Base-by-base conservation (phyloP, 2,113 vertebrate species). In the Vulpes ferrilata region DNA sequence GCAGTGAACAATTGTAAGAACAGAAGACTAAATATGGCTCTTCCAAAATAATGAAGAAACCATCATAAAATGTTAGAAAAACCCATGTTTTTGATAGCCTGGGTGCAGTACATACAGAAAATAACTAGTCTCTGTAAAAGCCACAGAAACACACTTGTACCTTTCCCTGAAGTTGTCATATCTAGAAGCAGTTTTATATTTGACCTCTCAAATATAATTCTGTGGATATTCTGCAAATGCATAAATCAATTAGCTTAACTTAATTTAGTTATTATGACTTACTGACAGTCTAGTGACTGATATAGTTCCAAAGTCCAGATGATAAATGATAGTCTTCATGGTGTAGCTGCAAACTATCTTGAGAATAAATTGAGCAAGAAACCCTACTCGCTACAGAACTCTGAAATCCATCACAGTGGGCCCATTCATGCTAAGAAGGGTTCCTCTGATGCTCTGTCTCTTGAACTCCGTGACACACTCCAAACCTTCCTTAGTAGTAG, bases 1-100 rank as follows among this genome's bases (percentile, higher is more conserved):
- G 97, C 94, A 91, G 1, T 13, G 3, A 23, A 11, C 57, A 32
- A 27, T 1, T 67, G 94, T 96, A 97, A 97, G 97, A 15, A 79
- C 17, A 67, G 7, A 87, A n/a, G 4, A 57, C 19, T 92, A 81
- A 62, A 35, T 48, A 27, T 88, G 13, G 8, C 17, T 81, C 6
- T 84, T n/a, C 8, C 16, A 67, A 76, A 74, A 25, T 43, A 82
- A 67, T 62, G 48, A 59, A 71, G 32, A 88, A 57, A 69, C 6
- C 3, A 32, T 88, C 43, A 64, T 11, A 93, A 81, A 80, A 73
- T 51, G 3, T 88, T 59, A 53, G 11, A 1, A 59, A 78, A 73
- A n/a, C 22, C 8, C 32, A 27, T 86, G 13, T 83, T 96, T 81
- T 30, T 91, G 57, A 84, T 69, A 62, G 32, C 10, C 3, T 30